Conservation (phyloP, 2,888 invertebrate species). For the Machimus rusticus region DNA sequence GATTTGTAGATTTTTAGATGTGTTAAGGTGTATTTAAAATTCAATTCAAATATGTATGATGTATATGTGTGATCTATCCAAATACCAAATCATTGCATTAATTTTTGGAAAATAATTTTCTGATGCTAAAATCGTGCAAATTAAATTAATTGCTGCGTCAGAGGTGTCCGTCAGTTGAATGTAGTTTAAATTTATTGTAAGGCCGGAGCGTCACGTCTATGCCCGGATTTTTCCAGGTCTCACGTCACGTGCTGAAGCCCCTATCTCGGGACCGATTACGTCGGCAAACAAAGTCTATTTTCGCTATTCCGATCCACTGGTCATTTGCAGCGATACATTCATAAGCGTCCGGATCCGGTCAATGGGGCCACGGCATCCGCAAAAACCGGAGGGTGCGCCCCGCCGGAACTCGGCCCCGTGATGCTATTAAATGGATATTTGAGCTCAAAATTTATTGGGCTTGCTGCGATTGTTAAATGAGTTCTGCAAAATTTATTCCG, state of each 20-base stretch:
- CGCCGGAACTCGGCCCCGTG: constrained; percentile 31
- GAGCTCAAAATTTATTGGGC: constrained; percentile 51
- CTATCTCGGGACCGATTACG: constrained; percentile 31
- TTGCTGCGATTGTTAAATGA: constrained; percentile 52
- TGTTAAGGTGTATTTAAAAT: no score
- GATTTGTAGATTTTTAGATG: no score
- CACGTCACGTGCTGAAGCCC: background rate
- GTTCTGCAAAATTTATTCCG: constrained; percentile 52
- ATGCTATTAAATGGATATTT: constrained; percentile 52
- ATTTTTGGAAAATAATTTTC: background rate
- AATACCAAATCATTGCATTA: background rate
- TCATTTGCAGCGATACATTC: background rate
- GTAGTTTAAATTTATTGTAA: background rate
- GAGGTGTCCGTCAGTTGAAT: background rate
- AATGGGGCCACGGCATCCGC: constrained; percentile 1
- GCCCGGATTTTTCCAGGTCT: constrained; percentile 9
- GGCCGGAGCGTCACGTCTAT: background rate
- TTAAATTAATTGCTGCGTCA: background rate
- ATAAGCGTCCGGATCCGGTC: background rate
- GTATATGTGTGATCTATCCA: background rate
- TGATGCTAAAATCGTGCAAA: background rate
- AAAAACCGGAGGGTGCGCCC: background rate
- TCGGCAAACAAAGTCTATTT: constrained; percentile 37
- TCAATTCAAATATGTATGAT: no score
- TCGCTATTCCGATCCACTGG: constrained; percentile 21